phyloP scores from a whole-genome alignment of 2,113 vertebrate genomes.

The Pampusana beccarii region DNA sequence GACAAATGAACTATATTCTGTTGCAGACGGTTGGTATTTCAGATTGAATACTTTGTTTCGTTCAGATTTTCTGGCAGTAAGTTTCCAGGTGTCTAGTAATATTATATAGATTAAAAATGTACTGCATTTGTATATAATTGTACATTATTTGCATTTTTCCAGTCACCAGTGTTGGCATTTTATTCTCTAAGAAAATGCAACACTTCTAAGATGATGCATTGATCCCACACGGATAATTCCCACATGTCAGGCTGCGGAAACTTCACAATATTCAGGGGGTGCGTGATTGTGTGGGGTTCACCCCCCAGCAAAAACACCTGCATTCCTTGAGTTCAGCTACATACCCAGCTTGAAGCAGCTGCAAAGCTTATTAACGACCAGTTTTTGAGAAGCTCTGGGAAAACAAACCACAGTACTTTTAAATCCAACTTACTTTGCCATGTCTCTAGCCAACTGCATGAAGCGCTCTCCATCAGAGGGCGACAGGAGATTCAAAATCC shows the following conservation, averaged over 20 bases:
- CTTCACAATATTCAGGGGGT: no score
- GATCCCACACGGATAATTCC: neutral
- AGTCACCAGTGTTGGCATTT: neutral
- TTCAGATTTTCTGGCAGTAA: neutral
- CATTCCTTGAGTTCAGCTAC: neutral
- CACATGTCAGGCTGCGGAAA: neutral
- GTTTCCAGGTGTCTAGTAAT: neutral
- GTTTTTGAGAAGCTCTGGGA: neutral
- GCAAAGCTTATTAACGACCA: neutral
- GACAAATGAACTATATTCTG: neutral
- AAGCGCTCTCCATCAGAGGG: conserved; percentile 92
- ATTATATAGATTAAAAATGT: neutral
- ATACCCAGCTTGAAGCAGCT: neutral
- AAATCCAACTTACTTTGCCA: conserved; percentile 88
- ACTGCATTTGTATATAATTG: neutral
- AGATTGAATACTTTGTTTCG: neutral
- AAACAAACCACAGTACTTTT: fast-evolving
- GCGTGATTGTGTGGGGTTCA: neutral
- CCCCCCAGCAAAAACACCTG: neutral
- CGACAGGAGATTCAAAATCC: conserved; percentile 89
- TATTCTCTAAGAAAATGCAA: neutral
- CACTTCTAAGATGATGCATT: neutral
- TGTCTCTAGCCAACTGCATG: conserved; percentile 96
- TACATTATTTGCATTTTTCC: neutral
- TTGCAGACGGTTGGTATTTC: neutral